Conservation (phyloP, 2,888 invertebrate genomes). For the Nemurella pictetii region DNA sequence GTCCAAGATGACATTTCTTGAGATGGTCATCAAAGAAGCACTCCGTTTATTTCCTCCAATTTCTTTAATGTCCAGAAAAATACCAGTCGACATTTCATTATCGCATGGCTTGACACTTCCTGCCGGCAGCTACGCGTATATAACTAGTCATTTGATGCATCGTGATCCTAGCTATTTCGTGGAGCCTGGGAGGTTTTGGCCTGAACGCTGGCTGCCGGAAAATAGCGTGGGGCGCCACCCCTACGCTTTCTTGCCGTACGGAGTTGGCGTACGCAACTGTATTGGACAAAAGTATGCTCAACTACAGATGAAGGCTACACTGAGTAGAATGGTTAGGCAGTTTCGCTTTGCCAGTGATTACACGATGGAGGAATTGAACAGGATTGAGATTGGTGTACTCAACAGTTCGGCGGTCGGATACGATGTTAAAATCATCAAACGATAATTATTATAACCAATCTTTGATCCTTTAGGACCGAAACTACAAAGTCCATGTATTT, state of each 20-base stretch:
- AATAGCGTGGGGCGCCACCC: slow-evolving; percentile 36
- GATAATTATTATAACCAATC: too few relatives aligned
- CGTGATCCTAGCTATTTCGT: slow-evolving; percentile 37
- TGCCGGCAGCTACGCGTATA: slow-evolving; percentile 34
- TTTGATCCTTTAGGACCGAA: too few relatives aligned
- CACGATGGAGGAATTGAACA: neutral
- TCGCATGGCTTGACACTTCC: slow-evolving; percentile 32
- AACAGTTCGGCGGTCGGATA: neutral
- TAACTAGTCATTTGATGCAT: slow-evolving; percentile 36
- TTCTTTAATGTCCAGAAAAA: slow-evolving; percentile 32
- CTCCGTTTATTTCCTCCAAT: slow-evolving; percentile 41
- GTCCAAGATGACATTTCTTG: slow-evolving; percentile 40
- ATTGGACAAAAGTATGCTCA: slow-evolving; percentile 42
- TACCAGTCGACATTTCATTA: slow-evolving; percentile 32
- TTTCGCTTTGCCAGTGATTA: slow-evolving; percentile 1
- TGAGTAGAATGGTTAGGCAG: slow-evolving; percentile 39
- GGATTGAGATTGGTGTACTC: neutral
- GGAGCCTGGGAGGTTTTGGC: slow-evolving; percentile 39
- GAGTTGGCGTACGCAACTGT: slow-evolving; percentile 41
- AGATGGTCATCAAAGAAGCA: slow-evolving; percentile 42
- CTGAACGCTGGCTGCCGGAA: slow-evolving; percentile 42
- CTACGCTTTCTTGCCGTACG: slow-evolving; percentile 41
- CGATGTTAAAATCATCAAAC: neutral
- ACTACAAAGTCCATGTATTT: too few relatives aligned
- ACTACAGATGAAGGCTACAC: slow-evolving; percentile 40